Evolutionary conservation across 1,140 invertebrate genomes (phyloP).

Genomic region (Telenomus remus): DNA sequence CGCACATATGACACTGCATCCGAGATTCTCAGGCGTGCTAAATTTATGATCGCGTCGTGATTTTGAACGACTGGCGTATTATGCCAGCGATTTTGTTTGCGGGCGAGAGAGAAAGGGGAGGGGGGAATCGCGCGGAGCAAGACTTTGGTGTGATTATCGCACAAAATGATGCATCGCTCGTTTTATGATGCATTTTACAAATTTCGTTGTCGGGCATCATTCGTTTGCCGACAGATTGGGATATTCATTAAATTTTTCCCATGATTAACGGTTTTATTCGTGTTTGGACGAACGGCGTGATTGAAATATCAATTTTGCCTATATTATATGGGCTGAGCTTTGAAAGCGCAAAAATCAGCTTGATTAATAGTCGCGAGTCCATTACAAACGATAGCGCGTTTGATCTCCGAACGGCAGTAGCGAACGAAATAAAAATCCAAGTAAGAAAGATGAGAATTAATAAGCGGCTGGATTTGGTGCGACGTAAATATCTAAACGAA

Average conservation of each 20-base stretch:
- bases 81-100: conserved; percentile 44
- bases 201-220: conserved; percentile 21
- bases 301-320: too few relatives aligned
- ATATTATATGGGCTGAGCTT: too few relatives aligned
- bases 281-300: too few relatives aligned
- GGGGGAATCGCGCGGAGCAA: conserved; percentile 30
- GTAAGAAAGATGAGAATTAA: conserved; percentile 13
- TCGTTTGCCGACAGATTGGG: conserved; percentile 3
- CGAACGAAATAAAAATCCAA: too few relatives aligned
- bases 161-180: conserved; percentile 20
- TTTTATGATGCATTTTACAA: conserved; percentile 35
- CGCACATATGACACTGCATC: conserved; percentile 56
- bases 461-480: neutral
- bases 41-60: conserved; percentile 60
- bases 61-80: conserved; percentile 56
- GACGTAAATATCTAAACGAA: too few relatives aligned
- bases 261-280: neutral
- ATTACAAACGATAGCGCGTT: too few relatives aligned
- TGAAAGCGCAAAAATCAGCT: too few relatives aligned
- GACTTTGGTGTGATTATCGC: conserved; percentile 39
- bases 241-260: conserved; percentile 31
- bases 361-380: too few relatives aligned
- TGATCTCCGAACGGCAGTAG: too few relatives aligned
- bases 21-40: conserved; percentile 56
- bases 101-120: conserved; percentile 11